A percentile compares a stretch with the other conserved stretches of the same genome.
phyloP scores from a whole-genome alignment of 2,888 invertebrate genomes.

The Entomobrya proxima region DNA sequence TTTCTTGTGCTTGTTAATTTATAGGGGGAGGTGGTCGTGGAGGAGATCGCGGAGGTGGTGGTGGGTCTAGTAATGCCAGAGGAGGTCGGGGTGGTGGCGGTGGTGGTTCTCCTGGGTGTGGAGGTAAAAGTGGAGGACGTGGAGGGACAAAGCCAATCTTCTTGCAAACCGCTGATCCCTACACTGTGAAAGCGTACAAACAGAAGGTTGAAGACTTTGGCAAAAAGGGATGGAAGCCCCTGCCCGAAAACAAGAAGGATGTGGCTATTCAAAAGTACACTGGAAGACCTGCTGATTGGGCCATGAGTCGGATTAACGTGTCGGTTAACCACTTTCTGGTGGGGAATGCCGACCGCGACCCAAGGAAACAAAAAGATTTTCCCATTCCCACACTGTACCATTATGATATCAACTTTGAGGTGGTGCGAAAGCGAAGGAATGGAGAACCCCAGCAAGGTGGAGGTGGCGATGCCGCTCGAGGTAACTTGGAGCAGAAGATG shows the following conservation, averaged over 20 bases:
- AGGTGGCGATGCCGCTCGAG: not conserved
- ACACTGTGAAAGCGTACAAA: not conserved
- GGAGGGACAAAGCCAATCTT: not conserved
- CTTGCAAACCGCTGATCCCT: not conserved
- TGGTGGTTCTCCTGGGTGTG: not conserved
- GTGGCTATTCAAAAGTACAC: not conserved
- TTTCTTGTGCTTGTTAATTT: too few species aligned
- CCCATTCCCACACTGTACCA: constrained; percentile 38
- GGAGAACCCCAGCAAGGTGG: not conserved
- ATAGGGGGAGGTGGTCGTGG: too few species aligned
- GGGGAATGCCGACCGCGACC: too few species aligned
- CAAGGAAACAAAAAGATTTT: not conserved
- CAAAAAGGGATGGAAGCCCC: constrained; percentile 37
- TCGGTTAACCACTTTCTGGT: constrained; percentile 51
- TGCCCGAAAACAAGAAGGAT: constrained; percentile 21
- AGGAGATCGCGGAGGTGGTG: not conserved
- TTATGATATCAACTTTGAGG: constrained; percentile 53
- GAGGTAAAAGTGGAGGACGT: not conserved
- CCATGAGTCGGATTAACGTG: not conserved
- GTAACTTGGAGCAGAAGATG: not conserved
- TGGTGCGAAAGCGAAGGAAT: too few species aligned
- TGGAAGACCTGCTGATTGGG: too few species aligned
- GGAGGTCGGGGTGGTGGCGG: not conserved
- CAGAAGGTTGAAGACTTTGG: too few species aligned
- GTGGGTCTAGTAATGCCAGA: too few species aligned